Conservation (phyloP, 2,113 vertebrate genomes). For the Cyanoliseus patagonus region DNA sequence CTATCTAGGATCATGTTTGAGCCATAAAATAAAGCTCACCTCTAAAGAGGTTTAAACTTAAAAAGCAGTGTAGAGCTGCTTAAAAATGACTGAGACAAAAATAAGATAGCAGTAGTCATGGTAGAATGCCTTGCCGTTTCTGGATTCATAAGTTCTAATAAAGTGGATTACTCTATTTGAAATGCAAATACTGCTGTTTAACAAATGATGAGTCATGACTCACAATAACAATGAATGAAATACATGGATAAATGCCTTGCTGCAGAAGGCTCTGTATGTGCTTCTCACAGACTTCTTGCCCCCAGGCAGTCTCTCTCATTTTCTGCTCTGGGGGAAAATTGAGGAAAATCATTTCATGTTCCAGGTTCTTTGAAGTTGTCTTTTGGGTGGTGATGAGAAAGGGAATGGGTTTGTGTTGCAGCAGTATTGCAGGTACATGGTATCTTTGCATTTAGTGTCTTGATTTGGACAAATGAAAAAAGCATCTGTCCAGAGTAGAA, state of each 20-base stretch:
- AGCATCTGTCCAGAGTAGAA: fast-evolving
- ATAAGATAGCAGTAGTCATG: background rate
- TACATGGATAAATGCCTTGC: background rate
- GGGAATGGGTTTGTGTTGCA: background rate
- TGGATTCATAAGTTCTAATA: background rate
- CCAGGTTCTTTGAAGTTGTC: background rate
- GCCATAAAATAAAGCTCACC: background rate
- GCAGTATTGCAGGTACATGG: background rate
- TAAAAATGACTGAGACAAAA: background rate
- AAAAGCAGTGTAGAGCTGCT: background rate
- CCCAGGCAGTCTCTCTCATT: background rate
- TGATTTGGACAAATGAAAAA: background rate
- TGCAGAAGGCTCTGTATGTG: background rate
- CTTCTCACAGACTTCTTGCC: background rate
- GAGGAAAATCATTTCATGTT: background rate
- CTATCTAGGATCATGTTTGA: background rate
- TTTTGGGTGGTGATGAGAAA: background rate
- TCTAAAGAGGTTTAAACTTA: background rate
- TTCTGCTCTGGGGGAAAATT: background rate
- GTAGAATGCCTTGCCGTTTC: background rate
- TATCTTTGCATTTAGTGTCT: background rate
- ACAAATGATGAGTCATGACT: background rate
- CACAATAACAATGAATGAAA: background rate
- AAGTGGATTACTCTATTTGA: background rate
- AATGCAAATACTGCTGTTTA: background rate